A percentile compares a stretch with the other conserved stretches of the same genome.
Evolutionary conservation across 2,113 vertebrate genomes (phyloP).

Genomic region (Capreolus pygargus): DNA sequence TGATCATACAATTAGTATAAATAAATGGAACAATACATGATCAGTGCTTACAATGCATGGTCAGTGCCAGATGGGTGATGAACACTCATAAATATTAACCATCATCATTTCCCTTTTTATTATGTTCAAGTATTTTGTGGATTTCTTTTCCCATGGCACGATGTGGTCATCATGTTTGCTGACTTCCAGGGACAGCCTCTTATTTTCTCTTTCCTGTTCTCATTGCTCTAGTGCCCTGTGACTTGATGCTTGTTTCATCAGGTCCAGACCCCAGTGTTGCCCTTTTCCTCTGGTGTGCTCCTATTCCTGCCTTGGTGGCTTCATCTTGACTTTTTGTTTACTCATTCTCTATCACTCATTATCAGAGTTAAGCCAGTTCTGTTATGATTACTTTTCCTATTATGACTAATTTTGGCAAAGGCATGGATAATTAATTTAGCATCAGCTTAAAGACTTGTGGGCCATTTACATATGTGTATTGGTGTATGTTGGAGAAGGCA

Average conservation of each 20-base stretch:
- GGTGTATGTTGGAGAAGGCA: not conserved
- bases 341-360: not conserved
- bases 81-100: not conserved
- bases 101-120: not conserved
- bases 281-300: not conserved
- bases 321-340: not conserved
- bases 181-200: not conserved
- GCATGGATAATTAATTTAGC: not conserved
- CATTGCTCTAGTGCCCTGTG: accelerated
- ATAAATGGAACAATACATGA: not conserved
- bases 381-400: not conserved
- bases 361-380: not conserved
- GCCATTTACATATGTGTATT: not conserved
- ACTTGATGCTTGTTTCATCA: not conserved
- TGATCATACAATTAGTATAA: not conserved
- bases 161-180: not conserved
- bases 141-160: not conserved
- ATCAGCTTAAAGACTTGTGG: not conserved
- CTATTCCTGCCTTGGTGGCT: not conserved
- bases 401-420: not conserved
- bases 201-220: accelerated
- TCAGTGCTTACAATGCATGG: not conserved
- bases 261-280: not conserved
- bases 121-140: not conserved
- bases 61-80: not conserved